Percentiles rank a stretch among this genome's conserved stretches.
phyloP scores from a whole-genome alignment of 2,113 vertebrate species.

The Rhinolophus sinicus region DNA sequence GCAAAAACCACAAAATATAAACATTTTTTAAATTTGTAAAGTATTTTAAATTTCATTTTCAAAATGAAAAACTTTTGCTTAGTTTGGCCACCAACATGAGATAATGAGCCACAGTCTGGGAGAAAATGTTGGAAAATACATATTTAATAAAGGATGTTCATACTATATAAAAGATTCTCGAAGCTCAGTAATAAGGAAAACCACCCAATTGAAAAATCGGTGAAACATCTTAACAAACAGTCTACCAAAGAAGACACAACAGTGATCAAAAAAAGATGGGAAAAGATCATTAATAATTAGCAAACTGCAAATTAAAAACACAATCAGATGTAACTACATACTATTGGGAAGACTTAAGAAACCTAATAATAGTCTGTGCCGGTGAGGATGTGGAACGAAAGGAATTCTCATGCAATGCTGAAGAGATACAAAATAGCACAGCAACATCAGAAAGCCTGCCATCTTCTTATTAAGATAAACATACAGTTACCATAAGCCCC shows the following conservation, averaged over 20 bases:
- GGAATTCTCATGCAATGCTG: not conserved
- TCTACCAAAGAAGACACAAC: not conserved
- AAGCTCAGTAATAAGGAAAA: not conserved
- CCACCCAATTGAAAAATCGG: not conserved
- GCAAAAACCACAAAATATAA: not conserved
- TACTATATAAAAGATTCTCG: not conserved
- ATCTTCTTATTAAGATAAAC: not conserved
- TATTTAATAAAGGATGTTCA: not conserved
- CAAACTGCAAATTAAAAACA: conserved; percentile 29
- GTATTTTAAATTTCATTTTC: too few species aligned
- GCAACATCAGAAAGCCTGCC: not conserved
- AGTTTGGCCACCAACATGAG: conserved; percentile 17
- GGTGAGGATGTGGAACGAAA: not conserved
- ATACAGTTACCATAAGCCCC: not conserved
- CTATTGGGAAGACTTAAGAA: not conserved
- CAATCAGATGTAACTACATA: not conserved
- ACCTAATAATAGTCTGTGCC: not conserved
- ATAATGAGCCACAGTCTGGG: not conserved
- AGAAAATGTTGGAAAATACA: conserved; percentile 20
- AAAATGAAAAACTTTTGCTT: not conserved
- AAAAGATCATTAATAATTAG: conserved; percentile 2
- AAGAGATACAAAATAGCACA: not conserved
- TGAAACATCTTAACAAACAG: not conserved
- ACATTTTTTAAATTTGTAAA: not conserved
- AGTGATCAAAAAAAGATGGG: not conserved